Evolutionary conservation across 1,140 invertebrate genomes (phyloP).

Genomic region (Galendromus occidentalis): DNA sequence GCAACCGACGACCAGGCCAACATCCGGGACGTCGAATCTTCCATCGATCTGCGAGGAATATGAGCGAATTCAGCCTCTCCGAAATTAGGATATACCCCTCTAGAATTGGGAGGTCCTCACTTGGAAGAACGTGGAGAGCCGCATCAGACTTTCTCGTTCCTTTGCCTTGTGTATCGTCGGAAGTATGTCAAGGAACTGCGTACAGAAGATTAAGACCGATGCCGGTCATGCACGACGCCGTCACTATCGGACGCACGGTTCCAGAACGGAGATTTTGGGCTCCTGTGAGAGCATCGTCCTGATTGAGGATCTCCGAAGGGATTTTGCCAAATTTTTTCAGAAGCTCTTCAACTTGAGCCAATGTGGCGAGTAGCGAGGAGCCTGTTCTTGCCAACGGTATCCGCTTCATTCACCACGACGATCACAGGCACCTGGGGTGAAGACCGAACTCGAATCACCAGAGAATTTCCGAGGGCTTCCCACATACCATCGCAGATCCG

Average conservation of each 20-base stretch:
- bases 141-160: constrained; percentile 48
- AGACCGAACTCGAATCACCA: no score
- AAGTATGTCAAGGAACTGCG: constrained; percentile 51
- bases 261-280: constrained; percentile 39
- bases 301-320: constrained; percentile 41
- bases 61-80: background rate
- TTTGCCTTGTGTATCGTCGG: constrained; percentile 45
- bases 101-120: constrained; percentile 18
- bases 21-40: constrained; percentile 54
- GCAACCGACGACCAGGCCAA: constrained; percentile 55
- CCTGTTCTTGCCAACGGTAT: constrained; percentile 38
- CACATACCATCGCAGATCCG: no score
- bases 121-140: constrained; percentile 32
- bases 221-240: constrained; percentile 79
- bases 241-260: constrained; percentile 65
- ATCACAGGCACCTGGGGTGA: constrained; percentile 61
- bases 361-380: constrained; percentile 36
- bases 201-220: constrained; percentile 55
- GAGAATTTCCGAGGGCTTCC: no score
- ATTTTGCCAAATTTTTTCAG: constrained; percentile 31
- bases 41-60: constrained; percentile 64
- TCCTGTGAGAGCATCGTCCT: constrained; percentile 49
- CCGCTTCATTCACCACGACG: constrained; percentile 71
- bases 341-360: constrained; percentile 40
- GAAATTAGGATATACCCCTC: no score